Evolutionary conservation across 2,888 invertebrate genomes (phyloP), one percentile per base, ranked within the genome.

Genomic region (Artemia sinica): DNA sequence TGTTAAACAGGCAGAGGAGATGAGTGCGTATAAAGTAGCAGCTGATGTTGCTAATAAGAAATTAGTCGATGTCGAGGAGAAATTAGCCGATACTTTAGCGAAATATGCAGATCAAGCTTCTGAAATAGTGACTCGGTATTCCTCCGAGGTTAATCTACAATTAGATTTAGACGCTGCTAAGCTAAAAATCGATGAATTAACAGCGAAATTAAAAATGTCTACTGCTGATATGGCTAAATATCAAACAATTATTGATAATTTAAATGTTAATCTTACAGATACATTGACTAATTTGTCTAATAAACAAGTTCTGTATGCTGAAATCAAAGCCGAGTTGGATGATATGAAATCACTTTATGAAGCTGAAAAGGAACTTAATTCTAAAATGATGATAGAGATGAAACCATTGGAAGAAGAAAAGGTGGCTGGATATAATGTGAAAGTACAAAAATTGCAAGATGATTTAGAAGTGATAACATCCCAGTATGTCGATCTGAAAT

Each of bases 91-190:
- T 8, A 18, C n/a, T n/a, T 8, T 58, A 58, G 58, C 18, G 18
- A 58, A 9, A 58, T 8, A 14, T 1, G 58, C n/a, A 18, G 14
- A 58, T 8, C 58, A 14, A n/a, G 8, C 18, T n/a, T 14, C n/a
- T 8, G 58, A 58, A n/a, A 58, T 18, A n/a, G 58, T 9, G n/a
- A 14, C 58, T 58, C 8, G 18, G 18, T 58, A n/a, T 58, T 58
- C 58, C 8, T n/a, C 58, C 10, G 58, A 58, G 18, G 58, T 58
- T 58, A 58, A 9, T 8, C 58, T 58, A 18, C 58, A 58, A 18
- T 9, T 58, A 18, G 58, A 58, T n/a, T 58, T 58, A 58, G 58
- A 58, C 8, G 58, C 14, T n/a, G 58, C n/a, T n/a, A 58, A 58
- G 58, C 18, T 9, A n/a, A 18, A 9, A 58, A 18, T 18, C 8